phyloP scores from a whole-genome alignment of 2,888 invertebrate genomes.

The Drosophila kokeensis region DNA sequence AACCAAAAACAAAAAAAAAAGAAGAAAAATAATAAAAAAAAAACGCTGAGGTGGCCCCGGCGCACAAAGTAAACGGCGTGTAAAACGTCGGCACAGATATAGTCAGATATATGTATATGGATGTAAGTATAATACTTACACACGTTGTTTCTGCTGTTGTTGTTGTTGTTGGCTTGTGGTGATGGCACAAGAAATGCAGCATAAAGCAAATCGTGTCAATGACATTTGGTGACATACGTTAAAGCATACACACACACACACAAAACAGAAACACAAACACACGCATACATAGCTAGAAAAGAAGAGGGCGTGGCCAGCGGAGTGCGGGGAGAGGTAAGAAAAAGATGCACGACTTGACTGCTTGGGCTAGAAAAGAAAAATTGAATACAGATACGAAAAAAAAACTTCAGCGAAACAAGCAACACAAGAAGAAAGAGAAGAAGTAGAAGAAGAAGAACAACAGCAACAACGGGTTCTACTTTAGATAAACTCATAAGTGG shows the following conservation, averaged over 20 bases:
- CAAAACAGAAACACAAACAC: neutral
- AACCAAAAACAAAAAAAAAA: constrained; percentile 37
- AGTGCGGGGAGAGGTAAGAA: constrained; percentile 25
- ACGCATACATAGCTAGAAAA: neutral
- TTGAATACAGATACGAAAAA: constrained; percentile 66
- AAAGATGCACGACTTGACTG: constrained; percentile 53
- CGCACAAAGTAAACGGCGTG: constrained; percentile 62
- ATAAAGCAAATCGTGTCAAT: constrained; percentile 80
- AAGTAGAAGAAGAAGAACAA: neutral
- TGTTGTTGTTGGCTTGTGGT: constrained; percentile 52
- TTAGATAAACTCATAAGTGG: constrained; percentile 48
- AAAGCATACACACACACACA: constrained; percentile 19
- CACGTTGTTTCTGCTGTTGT: constrained; percentile 21
- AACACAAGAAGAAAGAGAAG: constrained; percentile 1
- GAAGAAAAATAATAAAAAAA: constrained; percentile 23
- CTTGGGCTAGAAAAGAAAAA: constrained; percentile 64
- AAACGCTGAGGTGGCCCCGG: constrained; percentile 72
- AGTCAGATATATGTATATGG: constrained; percentile 42
- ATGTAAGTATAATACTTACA: constrained; percentile 30
- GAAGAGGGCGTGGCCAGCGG: constrained; percentile 1
- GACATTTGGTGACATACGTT: constrained; percentile 76
- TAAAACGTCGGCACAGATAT: constrained; percentile 65
- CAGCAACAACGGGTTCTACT: constrained; percentile 49
- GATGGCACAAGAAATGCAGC: constrained; percentile 65
- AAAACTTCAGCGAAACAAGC: constrained; percentile 56